Base-by-base conservation (phyloP, 2,113 vertebrate genomes). In the Tamias sibiricus region DNA sequence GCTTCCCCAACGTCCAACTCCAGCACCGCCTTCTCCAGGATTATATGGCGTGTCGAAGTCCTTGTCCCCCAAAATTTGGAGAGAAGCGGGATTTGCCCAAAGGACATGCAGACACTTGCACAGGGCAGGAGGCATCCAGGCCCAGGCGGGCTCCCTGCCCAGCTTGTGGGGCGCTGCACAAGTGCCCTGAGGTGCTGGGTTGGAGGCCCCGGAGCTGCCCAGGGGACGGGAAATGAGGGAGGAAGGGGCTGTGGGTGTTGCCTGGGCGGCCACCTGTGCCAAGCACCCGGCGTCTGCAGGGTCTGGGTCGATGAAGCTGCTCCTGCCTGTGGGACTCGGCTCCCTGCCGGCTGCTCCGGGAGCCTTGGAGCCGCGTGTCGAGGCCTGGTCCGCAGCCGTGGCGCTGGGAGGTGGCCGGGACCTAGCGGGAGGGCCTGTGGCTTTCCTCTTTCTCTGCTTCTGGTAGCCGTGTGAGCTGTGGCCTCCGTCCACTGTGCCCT, bases 161-260 rank as follows among this genome's bases (percentile, higher is more conserved):
- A n/a, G 26, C 44, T 35, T 26, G 20, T 30, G 8, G 30, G 13
- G 3, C 22, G 22, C 9, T 5, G 44, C 37, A 28, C 14, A 28
- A 66, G 57, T 19, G 8, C 24, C 28, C 8, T 19, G 0, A 10
- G 40, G 57, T 52, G 19, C 40, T 26, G 44, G 47, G 7, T 26
- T 35, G 32, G 52, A 87, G 62, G 14, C 47, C 35, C 37, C 11
- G 71, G 69, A 24, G 30, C 87, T 49, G 62, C 54, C 42, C 24
- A 68, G 19, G 4, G 1, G 37, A 12, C 8, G 10, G 40, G 5
- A 26, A 59, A 32, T 59, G 4, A 3, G 47, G 40, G 4, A 5
- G 4, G 20, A n/a, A 22, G 10, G 37, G n/a, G 35, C 6, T 6
- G 2, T 1, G 8, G 24, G 14, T 13, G 8, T 28, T 5, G 8